A percentile compares a stretch with the other conserved stretches of the same genome.
Conservation (phyloP, 1,140 invertebrate genomes). For the Nomia melanderi region DNA sequence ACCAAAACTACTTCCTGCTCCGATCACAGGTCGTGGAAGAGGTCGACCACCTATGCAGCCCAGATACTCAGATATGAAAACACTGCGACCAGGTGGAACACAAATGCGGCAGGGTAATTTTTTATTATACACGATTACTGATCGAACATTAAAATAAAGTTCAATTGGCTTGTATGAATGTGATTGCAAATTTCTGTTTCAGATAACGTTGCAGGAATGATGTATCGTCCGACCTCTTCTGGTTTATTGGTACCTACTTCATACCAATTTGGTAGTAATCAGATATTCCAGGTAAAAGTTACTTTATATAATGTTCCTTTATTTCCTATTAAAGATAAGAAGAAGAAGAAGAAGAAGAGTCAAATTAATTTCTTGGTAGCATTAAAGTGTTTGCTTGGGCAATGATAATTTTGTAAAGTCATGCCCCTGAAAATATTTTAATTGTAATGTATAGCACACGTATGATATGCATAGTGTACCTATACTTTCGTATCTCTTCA, state of each 20-base stretch:
- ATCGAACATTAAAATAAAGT: not conserved
- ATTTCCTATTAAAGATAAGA: not conserved
- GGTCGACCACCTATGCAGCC: slow-evolving; percentile 79
- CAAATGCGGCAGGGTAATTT: slow-evolving; percentile 72
- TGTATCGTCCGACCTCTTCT: slow-evolving; percentile 82
- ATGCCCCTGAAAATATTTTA: slow-evolving; percentile 37
- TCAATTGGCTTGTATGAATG: slow-evolving; percentile 1
- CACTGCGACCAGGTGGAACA: slow-evolving; percentile 71
- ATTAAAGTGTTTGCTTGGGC: not conserved
- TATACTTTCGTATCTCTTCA: not conserved
- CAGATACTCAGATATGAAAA: slow-evolving; percentile 76
- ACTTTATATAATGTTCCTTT: slow-evolving; percentile 8
- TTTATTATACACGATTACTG: not conserved
- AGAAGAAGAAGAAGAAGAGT: not conserved
- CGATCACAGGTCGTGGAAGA: slow-evolving; percentile 75
- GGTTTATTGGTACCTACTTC: slow-evolving; percentile 83
- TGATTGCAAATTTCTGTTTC: slow-evolving; percentile 43
- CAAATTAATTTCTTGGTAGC: not conserved
- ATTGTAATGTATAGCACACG: slow-evolving; percentile 20
- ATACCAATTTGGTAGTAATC: slow-evolving; percentile 83
- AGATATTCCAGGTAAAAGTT: slow-evolving; percentile 83
- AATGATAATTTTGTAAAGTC: slow-evolving; percentile 56
- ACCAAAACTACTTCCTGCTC: slow-evolving; percentile 80
- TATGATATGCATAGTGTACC: slow-evolving; percentile 19
- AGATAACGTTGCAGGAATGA: slow-evolving; percentile 80